These are phyloP conservation scores for Drosophila lowei DNA, from an alignment of 1,140 invertebrate genomes.

Conservation along the genomic window DNA sequence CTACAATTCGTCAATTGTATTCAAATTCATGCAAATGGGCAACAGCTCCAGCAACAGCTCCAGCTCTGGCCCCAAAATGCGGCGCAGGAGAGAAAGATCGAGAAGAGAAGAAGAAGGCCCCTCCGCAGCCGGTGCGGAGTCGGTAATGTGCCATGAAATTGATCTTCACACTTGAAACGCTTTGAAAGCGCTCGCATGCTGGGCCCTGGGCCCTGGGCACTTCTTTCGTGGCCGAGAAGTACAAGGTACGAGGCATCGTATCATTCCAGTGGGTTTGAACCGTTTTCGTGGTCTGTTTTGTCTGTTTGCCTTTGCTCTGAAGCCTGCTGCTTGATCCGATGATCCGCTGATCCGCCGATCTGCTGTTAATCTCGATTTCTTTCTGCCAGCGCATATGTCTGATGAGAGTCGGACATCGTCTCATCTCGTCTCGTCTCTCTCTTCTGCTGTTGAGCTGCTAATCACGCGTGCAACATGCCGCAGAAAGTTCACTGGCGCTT, in stretches of 20 bases:
- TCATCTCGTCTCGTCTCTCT: constrained; percentile 26
- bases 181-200: constrained; percentile 81
- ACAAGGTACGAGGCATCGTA: constrained; percentile 17
- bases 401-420: constrained; percentile 49
- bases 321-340: constrained; percentile 24
- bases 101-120: constrained; percentile 21
- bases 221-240: constrained; percentile 4
- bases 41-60: constrained; percentile 6
- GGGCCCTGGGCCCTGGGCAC: constrained; percentile 51
- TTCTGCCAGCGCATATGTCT: constrained; percentile 65
- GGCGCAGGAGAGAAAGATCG: constrained; percentile 17
- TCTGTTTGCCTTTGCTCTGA: constrained; percentile 29
- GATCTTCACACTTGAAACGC: constrained; percentile 83
- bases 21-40: constrained; percentile 80
- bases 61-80: background rate
- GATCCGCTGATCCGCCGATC: constrained; percentile 28
- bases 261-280: constrained; percentile 26
- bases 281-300: constrained; percentile 12
- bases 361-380: constrained; percentile 43
- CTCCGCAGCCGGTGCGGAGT: constrained; percentile 15
- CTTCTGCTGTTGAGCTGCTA: constrained; percentile 46
- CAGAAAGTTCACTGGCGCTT: constrained; percentile 49
- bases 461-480: constrained; percentile 77
- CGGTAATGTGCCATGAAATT: constrained; percentile 81
- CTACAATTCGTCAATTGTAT: constrained; percentile 80